These are phyloP conservation scores for Trinectes maculatus DNA, from an alignment of 2,113 vertebrate genomes.

Conservation along the genomic window DNA sequence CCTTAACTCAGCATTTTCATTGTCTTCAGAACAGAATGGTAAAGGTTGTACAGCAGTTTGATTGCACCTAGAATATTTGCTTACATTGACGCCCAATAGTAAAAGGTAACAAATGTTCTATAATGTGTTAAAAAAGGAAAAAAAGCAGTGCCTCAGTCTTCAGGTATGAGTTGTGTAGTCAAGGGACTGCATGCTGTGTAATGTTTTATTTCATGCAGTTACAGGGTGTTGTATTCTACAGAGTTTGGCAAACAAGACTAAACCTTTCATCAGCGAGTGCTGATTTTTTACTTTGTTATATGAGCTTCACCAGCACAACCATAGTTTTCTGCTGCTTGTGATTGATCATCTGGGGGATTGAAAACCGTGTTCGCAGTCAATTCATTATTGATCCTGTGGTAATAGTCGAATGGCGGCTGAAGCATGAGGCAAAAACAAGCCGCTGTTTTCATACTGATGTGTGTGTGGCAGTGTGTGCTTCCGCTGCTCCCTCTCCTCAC, in stretches of 20 bases:
- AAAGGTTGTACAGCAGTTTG: neutral
- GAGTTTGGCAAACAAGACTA: slow-evolving; percentile 11
- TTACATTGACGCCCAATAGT: neutral
- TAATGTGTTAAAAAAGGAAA: neutral
- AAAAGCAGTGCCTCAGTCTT: neutral
- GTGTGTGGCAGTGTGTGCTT: neutral
- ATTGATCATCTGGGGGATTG: slow-evolving; percentile 7
- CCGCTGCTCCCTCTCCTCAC: neutral
- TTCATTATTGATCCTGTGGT: slow-evolving; percentile 28
- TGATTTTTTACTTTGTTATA: neutral
- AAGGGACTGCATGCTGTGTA: neutral
- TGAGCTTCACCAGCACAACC: slow-evolving; percentile 8
- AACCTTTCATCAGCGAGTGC: neutral
- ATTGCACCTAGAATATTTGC: too few species aligned
- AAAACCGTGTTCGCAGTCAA: slow-evolving; percentile 12
- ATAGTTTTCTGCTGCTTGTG: slow-evolving; percentile 8
- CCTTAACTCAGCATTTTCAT: neutral
- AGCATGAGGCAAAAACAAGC: neutral
- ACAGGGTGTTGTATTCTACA: neutral
- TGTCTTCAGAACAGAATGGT: neutral
- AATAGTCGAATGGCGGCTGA: slow-evolving; percentile 10
- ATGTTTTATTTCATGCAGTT: slow-evolving; percentile 5
- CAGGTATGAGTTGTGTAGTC: neutral
- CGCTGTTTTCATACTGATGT: neutral
- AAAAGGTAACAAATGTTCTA: neutral